These are phyloP conservation scores for Prorops nasuta DNA, from an alignment of 1,140 invertebrate species.

Conservation along the genomic window DNA sequence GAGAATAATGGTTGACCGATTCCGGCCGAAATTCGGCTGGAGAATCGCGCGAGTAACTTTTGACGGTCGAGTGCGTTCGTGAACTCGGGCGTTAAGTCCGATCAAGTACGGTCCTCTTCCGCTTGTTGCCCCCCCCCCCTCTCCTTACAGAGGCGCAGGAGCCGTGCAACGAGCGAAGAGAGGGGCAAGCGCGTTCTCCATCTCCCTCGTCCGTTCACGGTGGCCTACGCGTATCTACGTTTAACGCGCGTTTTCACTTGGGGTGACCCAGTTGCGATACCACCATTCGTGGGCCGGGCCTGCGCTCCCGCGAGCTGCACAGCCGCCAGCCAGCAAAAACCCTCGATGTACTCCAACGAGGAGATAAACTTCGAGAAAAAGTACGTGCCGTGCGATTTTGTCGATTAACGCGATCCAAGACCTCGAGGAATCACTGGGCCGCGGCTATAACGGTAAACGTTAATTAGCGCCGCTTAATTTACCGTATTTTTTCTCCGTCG, in stretches of 20 bases:
- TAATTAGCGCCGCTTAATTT: constrained; percentile 11
- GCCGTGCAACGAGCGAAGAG: background rate
- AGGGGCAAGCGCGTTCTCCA: background rate
- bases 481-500: constrained; percentile 18
- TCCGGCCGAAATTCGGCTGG: constrained; percentile 3
- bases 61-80: constrained; percentile 6
- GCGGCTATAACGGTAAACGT: constrained; percentile 20
- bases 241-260: constrained; percentile 40
- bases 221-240: constrained; percentile 23
- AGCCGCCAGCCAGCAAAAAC: constrained; percentile 19
- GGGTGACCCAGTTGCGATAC: constrained; percentile 29
- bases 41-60: no score
- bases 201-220: background rate
- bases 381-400: constrained; percentile 11
- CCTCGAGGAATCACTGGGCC: constrained; percentile 8
- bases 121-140: background rate
- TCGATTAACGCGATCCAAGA: constrained; percentile 5
- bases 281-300: background rate
- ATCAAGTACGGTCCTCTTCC: background rate
- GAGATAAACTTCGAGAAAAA: constrained; percentile 11
- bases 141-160: no score
- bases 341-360: constrained; percentile 13
- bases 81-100: constrained; percentile 11
- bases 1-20: no score
- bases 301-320: background rate